Conservation (phyloP, 1,140 invertebrate genomes). For the Zophobas morio region DNA sequence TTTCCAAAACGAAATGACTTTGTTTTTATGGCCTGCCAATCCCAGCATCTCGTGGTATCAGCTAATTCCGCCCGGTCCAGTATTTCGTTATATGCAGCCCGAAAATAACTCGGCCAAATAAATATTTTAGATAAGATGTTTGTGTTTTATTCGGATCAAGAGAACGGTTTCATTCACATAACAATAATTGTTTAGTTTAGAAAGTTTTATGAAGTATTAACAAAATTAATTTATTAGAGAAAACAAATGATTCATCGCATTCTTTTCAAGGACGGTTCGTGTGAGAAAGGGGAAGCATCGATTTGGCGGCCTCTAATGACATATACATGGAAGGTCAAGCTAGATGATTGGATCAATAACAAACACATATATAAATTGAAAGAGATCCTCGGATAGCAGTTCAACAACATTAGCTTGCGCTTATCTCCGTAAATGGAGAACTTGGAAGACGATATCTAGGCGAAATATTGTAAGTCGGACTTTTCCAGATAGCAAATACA, state of each 20-base stretch:
- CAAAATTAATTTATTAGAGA: background rate
- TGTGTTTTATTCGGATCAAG: background rate
- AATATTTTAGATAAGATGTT: background rate
- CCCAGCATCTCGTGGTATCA: background rate
- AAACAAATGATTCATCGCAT: slow-evolving; percentile 14
- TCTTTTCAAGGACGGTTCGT: background rate
- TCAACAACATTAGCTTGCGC: background rate
- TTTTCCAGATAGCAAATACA: background rate
- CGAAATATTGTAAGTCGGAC: background rate
- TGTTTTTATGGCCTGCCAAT: background rate
- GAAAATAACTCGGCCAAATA: background rate
- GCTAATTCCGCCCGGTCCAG: background rate
- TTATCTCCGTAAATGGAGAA: background rate
- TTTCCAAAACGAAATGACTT: background rate
- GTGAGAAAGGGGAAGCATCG: background rate
- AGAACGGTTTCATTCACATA: slow-evolving; percentile 14
- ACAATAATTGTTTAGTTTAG: slow-evolving; percentile 3
- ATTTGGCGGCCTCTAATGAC: background rate
- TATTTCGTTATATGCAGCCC: background rate
- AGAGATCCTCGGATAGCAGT: background rate
- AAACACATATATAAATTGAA: background rate
- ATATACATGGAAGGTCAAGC: background rate
- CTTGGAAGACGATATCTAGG: background rate
- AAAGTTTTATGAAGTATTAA: slow-evolving; percentile 3
- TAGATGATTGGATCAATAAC: background rate